Evolutionary conservation across 2,797 vertebrate genomes (phyloP), one percentile per base, ranked within the genome.

Genomic region (Cetoscarus ocellatus): DNA sequence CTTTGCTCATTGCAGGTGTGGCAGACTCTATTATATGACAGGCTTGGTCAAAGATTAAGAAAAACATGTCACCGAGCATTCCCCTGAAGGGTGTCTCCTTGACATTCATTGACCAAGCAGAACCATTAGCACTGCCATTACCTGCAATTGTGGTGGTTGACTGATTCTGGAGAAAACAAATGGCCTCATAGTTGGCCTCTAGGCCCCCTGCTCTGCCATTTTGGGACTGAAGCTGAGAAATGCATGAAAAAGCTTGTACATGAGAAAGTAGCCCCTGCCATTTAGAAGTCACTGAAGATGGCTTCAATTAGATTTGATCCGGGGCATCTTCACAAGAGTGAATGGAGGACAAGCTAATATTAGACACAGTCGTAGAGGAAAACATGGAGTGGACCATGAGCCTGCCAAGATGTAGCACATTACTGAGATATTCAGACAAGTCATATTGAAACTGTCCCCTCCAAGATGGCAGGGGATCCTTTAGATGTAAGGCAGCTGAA

Each of bases 291-390:
- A 50, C 27, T 44, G 49, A 74, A 70, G 61, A 84, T 70, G 63
- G 68, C 39, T 70, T 72, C 49, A 72, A 67, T 90, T 77, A 83
- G 74, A 85, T 86, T 68, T 67, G 52, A 83, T 83, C 70, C 64
- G 14, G 51, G 60, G 84, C 66, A 54, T 17, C 50, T 77, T 71
- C 70, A 74, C 64, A 63, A 54, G 86, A 75, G 61, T 51, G 61
- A 80, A 52, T 87, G 85, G 89, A 92, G 87, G 90, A 88, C 86
- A 74, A 67, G 73, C 83, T 89, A 91, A 89, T 88, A 91, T 89
- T 90, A 91, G 83, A 86, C 49, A 48, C 72, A 63, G 78, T 82
- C 67, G 81, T 73, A 62, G 70, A 80, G 78, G 63, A 85, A 68
- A 48, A 13, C 58, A 56, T 77, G 74, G 62, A 44, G 40, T 55